A percentile compares a stretch with the other conserved stretches of the same genome.
Conservation (phyloP, 2,888 invertebrate species). For the Timema cristinae region DNA sequence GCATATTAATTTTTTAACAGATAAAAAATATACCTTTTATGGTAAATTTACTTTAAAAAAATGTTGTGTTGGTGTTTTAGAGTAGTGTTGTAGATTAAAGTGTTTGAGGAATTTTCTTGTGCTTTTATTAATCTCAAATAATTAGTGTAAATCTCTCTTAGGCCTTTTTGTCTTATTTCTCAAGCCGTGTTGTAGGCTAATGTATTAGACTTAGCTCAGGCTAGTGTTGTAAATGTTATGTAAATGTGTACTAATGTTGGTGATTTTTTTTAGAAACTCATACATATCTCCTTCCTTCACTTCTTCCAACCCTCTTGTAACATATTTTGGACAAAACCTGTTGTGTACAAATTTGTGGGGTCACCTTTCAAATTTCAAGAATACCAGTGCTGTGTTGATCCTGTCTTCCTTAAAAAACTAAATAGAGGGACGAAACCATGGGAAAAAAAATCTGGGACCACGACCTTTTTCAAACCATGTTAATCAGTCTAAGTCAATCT, state of each 20-base stretch:
- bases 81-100: no score
- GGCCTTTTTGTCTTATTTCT: conserved; percentile 4
- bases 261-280: conserved; percentile 19
- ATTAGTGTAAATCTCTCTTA: conserved; percentile 6
- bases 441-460: conserved; percentile 1
- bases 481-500: neutral
- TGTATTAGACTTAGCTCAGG: conserved; percentile 10
- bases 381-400: conserved; percentile 14
- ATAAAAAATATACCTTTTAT: no score
- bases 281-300: conserved; percentile 17
- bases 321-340: conserved; percentile 17
- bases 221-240: conserved; percentile 20
- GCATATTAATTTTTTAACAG: no score
- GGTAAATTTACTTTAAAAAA: no score
- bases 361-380: neutral
- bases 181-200: conserved; percentile 15
- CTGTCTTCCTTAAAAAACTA: conserved; percentile 8
- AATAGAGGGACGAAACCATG: neutral
- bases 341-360: conserved; percentile 21
- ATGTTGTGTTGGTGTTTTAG: no score
- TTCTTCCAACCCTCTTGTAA: conserved; percentile 17
- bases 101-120: no score
- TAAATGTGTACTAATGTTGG: conserved; percentile 22
- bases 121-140: conserved; percentile 3
- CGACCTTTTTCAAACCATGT: neutral